Conservation (phyloP, 1,140 invertebrate genomes). For the Pseudoatta argentina region DNA sequence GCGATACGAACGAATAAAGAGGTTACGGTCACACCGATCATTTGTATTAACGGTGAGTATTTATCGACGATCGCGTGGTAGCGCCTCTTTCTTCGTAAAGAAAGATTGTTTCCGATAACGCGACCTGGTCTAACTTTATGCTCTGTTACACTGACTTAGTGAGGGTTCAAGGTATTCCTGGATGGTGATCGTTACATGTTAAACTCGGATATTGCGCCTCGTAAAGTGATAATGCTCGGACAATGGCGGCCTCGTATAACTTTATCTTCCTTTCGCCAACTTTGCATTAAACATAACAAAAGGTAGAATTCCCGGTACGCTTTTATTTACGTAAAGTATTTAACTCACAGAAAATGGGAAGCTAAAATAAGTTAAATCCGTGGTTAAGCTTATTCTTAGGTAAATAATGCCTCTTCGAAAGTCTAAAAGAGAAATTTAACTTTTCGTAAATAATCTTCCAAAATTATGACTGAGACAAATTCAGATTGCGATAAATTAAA, state of each 20-base stretch:
- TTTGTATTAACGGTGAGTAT: slow-evolving; percentile 39
- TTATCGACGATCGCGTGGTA: slow-evolving; percentile 30
- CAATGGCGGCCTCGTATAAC: slow-evolving; percentile 46
- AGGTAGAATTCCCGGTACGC: slow-evolving; percentile 2
- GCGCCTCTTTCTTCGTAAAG: background rate
- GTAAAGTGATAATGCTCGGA: slow-evolving; percentile 44
- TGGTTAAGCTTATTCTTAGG: background rate
- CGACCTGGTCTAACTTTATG: slow-evolving; percentile 5
- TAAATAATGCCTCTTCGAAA: background rate
- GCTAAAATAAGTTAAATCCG: background rate
- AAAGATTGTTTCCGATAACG: slow-evolving; percentile 47
- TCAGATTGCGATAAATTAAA: background rate
- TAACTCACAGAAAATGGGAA: background rate
- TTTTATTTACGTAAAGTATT: slow-evolving; percentile 13
- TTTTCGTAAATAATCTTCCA: background rate
- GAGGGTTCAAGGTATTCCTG: slow-evolving; percentile 44
- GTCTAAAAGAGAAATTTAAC: background rate
- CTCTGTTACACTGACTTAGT: background rate
- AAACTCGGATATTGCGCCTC: slow-evolving; percentile 4
- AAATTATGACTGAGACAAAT: background rate
- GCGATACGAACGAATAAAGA: slow-evolving; percentile 4
- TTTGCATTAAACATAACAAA: slow-evolving; percentile 19
- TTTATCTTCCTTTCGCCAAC: slow-evolving; percentile 13
- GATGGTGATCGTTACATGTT: slow-evolving; percentile 30
- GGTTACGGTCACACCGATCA: slow-evolving; percentile 59